Conservation (phyloP, 2,113 vertebrate genomes). For the Pelecanoides urinatrix region DNA sequence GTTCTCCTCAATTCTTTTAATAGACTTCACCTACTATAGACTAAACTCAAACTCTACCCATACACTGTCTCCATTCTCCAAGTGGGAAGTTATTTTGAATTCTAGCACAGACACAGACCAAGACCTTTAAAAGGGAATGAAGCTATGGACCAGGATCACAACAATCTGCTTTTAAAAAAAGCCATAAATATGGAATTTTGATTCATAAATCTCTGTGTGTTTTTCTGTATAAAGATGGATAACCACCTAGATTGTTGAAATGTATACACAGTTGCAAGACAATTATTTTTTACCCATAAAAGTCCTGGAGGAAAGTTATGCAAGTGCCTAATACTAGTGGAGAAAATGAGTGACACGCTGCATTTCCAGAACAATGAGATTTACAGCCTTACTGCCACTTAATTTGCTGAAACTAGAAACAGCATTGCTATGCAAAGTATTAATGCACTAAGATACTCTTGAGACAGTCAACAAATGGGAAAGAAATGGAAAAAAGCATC, state of each 20-base stretch:
- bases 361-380: background rate
- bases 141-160: background rate
- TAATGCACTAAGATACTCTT: background rate
- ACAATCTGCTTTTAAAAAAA: background rate
- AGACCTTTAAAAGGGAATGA: background rate
- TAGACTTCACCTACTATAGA: background rate
- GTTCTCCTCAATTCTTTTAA: background rate
- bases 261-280: background rate
- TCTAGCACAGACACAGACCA: background rate
- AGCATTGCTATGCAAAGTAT: background rate
- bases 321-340: background rate
- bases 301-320: background rate
- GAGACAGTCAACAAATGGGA: background rate
- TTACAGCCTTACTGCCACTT: background rate
- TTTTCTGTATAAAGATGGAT: background rate
- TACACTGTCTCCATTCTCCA: background rate
- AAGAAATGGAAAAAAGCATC: background rate
- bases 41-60: background rate
- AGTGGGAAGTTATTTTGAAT: background rate
- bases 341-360: background rate
- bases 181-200: background rate
- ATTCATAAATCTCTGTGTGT: background rate
- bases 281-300: background rate
- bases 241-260: background rate
- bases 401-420: background rate